Base-by-base conservation (phyloP, 2,797 vertebrate genomes). In the Esox masquinongy region DNA sequence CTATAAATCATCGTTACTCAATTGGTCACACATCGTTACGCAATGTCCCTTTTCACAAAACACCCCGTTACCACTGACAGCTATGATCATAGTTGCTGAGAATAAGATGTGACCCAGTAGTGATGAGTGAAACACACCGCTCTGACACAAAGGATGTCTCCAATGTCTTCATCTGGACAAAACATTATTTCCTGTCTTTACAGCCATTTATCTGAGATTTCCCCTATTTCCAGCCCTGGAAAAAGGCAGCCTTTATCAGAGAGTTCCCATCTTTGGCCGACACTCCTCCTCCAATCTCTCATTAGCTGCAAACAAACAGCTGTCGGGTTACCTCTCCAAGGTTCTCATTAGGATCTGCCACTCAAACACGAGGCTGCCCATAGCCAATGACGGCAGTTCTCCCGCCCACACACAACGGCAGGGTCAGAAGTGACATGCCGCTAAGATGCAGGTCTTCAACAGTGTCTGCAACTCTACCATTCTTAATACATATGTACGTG, bases 291-390 rank as follows among this genome's bases (percentile, higher is more conserved):
- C 91, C 88, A 89, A 79, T 90, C 90, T 89, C 92, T 93, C 93
- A 93, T 94, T 94, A 94, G 88, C 87, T 87, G 88, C 92, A 91
- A 91, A 93, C 91, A 93, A 93, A 94, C 93, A 93, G 92, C 91
- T 93, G 91, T 91, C 84, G 87, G 91, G 88, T 91, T 90, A 85
- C 87, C 85, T 94, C 93, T 94, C 93, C 84, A 84, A 92, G 92
- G 94, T 90, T 89, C 91, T 93, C 91, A 94, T 94, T 94, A 95
- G 90, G 87, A 79, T 79, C 88, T 91, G 92, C 90, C 92, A 92
- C 84, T 94, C 93, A 92, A 88, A 83, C 86, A 77, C 74, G 64
- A 81, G 63, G 76, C 83, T 81, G 86, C 85, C 83, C 86, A 68
- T 79, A 92, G 85, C 93, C 93, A 94, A 94, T 95, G 92, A 89